These are phyloP conservation scores for Sinhomidia bicolor DNA, from an alignment of 2,888 invertebrate genomes.

Conservation along the genomic window DNA sequence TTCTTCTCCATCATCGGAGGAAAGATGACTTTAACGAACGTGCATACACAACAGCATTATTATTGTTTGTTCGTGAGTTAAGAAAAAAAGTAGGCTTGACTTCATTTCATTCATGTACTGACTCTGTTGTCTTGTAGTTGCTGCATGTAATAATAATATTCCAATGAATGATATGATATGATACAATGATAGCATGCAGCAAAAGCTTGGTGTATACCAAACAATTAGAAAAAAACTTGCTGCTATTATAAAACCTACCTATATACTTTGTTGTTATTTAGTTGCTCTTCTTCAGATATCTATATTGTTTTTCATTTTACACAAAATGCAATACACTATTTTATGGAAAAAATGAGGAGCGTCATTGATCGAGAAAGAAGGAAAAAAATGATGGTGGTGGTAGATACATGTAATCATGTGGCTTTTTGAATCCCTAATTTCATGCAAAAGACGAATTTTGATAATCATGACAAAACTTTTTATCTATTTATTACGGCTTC, in stretches of 20 bases:
- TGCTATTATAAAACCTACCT: constrained; percentile 61
- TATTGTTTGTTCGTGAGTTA: constrained; percentile 42
- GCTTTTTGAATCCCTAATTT: constrained; percentile 54
- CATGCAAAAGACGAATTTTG: constrained; percentile 21
- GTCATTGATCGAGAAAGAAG: constrained; percentile 25
- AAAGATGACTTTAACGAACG: not conserved
- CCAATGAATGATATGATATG: constrained; percentile 12
- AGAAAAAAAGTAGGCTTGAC: constrained; percentile 47
- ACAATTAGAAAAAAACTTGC: constrained; percentile 44
- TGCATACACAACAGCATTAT: not conserved
- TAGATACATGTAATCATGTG: constrained; percentile 52
- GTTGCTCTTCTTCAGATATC: not conserved
- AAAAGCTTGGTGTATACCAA: not conserved
- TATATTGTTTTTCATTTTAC: constrained; percentile 11
- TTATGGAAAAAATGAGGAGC: constrained; percentile 49
- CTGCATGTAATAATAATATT: constrained; percentile 8
- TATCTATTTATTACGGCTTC: not conserved
- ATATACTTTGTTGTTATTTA: constrained; percentile 16
- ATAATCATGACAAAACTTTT: constrained; percentile 26
- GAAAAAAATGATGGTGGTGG: constrained; percentile 33
- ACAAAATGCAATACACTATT: constrained; percentile 10
- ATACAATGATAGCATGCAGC: constrained; percentile 16
- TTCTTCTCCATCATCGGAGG: not conserved
- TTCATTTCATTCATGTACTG: constrained; percentile 36
- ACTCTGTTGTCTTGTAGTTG: not conserved